Evolutionary conservation across 2,113 vertebrate species (phyloP), one percentile per base, ranked within the genome.

Genomic region (Notarius lentiginosus): DNA sequence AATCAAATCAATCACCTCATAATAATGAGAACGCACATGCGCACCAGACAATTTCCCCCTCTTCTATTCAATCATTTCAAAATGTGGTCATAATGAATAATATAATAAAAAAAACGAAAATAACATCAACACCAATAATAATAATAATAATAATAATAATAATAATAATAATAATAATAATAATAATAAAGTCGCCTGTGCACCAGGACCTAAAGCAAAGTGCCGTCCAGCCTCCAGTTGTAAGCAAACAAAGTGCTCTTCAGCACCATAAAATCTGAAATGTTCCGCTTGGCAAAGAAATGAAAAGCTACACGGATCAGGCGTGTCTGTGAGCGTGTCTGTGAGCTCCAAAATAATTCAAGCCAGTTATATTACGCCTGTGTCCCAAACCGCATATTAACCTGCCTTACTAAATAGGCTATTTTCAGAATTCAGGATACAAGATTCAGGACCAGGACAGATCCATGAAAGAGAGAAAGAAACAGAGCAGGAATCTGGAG

Each of bases 191-290:
- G 7, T 34, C 34, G 34, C 34, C 34, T 34, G 34, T 41, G 41
- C 41, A 3, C 41, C 41, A 41, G 41, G 41, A 41, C 41, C 41
- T 41, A 75, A 24, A 73, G 51, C 68, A 11, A 5, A n/a, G 56
- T 89, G 83, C 61, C 34, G 61, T 56, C 24, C 86, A 82, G 86
- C 51, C 86, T 86, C 61, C 81, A 60, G 84, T 61, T 87, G 79
- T 82, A 85, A 84, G 27, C 86, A 80, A 80, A 86, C 61, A 89
- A 89, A 88, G 87, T 87, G 66, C 81, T 87, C 85, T 83, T 63
- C 73, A 65, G 80, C 87, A 90, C 89, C 89, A 90, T 88, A 90
- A 90, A 89, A 90, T 90, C 68, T 80, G 76, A 87, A 90, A 90
- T 90, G 89, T 90, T 90, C 89, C 89, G 89, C 89, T 70, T 90